Evolutionary conservation across 2,888 invertebrate genomes (phyloP).

Genomic region (Lasioglossum malachurum): DNA sequence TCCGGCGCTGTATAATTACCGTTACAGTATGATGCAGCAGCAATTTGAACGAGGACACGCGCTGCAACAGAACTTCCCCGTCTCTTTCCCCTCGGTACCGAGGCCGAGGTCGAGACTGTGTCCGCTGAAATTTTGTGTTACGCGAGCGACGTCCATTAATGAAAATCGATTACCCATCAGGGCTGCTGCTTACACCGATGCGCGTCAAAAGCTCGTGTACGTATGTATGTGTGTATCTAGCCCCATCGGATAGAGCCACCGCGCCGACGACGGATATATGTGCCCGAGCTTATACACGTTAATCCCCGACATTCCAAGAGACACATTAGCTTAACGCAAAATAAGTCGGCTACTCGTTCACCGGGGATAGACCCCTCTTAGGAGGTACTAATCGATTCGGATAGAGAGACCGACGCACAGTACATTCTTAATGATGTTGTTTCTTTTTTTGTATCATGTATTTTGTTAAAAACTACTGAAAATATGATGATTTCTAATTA

Average conservation of each 20-base stretch:
- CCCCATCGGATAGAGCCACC: conserved; percentile 41
- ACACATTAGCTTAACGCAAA: conserved; percentile 66
- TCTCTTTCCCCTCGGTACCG: conserved; percentile 49
- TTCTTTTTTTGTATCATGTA: no score
- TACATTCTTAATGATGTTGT: no score
- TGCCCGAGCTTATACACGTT: conserved; percentile 61
- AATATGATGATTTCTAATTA: no score
- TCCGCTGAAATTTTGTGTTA: conserved; percentile 74
- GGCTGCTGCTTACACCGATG: conserved; percentile 65
- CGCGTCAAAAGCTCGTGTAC: conserved; percentile 74
- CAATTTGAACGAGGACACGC: conserved; percentile 62
- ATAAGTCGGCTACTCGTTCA: conserved; percentile 42
- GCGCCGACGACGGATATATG: conserved; percentile 55
- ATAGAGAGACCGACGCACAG: conserved; percentile 1
- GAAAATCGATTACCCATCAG: conserved; percentile 80
- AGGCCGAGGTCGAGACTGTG: conserved; percentile 67
- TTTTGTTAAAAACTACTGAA: no score
- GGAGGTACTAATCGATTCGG: conserved; percentile 38
- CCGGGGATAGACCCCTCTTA: conserved; percentile 26
- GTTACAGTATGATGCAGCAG: conserved; percentile 49
- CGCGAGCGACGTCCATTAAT: conserved; percentile 78
- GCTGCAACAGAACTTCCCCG: conserved; percentile 56
- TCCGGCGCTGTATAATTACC: background rate
- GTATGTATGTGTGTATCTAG: conserved; percentile 45
- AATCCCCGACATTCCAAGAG: conserved; percentile 64